Conservation (phyloP, 1,140 invertebrate species). For the Orchesella cincta region DNA sequence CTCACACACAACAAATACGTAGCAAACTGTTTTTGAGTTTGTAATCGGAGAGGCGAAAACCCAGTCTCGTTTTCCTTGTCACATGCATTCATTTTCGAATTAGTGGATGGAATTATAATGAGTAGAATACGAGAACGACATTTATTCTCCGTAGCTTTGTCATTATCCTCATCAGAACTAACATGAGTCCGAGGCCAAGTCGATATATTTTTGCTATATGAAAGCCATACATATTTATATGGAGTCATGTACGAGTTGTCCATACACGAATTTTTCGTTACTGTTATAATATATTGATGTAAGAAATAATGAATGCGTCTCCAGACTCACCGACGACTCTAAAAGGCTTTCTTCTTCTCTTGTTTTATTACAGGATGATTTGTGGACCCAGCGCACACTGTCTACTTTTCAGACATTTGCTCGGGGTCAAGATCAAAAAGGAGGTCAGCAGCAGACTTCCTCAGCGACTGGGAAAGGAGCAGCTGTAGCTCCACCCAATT, state of each 20-base stretch:
- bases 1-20: too few relatives aligned
- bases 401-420: constrained; percentile 56
- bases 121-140: background rate
- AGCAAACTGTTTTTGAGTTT: too few relatives aligned
- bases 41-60: background rate
- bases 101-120: background rate
- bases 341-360: background rate
- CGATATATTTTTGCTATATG: too few relatives aligned
- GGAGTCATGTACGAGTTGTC: too few relatives aligned
- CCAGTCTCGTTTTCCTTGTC: background rate
- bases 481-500: constrained; percentile 12
- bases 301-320: background rate
- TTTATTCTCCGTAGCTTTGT: too few relatives aligned
- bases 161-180: too few relatives aligned
- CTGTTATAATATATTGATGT: background rate
- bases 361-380: constrained; percentile 51
- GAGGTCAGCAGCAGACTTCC: constrained; percentile 26
- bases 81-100: background rate
- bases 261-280: too few relatives aligned
- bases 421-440: constrained; percentile 46
- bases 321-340: background rate
- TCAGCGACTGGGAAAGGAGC: constrained; percentile 19
- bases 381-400: constrained; percentile 55
- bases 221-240: too few relatives aligned
- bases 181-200: too few relatives aligned